Conservation (phyloP, 23 tunicate species). For the Corella eumyota region DNA sequence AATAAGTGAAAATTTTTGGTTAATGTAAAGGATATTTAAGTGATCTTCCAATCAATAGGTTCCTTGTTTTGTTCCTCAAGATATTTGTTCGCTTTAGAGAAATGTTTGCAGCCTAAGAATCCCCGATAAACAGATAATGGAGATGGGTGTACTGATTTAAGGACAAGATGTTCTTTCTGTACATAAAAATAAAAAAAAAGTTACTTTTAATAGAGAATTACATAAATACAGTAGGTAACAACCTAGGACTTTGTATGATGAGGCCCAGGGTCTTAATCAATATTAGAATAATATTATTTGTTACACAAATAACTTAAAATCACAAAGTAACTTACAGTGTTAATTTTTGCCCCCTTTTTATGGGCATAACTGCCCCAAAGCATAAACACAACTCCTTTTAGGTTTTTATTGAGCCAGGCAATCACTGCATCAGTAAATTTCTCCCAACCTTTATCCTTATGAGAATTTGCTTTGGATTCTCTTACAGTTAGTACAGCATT, state of each 20-base stretch:
- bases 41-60: too few relatives aligned
- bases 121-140: constrained; percentile 85
- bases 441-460: constrained; percentile 99
- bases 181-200: not conserved
- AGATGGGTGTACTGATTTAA: constrained; percentile 70
- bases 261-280: too few relatives aligned
- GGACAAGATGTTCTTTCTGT: constrained; percentile 56
- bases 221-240: too few relatives aligned
- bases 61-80: constrained; percentile 39
- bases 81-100: constrained; percentile 73
- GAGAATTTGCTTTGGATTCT: constrained; percentile 83
- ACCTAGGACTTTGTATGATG: too few relatives aligned
- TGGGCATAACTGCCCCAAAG: constrained; percentile 95
- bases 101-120: constrained; percentile 93
- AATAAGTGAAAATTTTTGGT: too few relatives aligned
- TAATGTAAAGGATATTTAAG: too few relatives aligned
- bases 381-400: constrained; percentile 76
- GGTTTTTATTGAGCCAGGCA: constrained; percentile 34
- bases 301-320: too few relatives aligned
- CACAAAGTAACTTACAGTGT: too few relatives aligned
- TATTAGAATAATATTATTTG: too few relatives aligned
- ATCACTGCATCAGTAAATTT: constrained; percentile 85
- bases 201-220: not conserved
- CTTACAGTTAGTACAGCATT: constrained; percentile 96
- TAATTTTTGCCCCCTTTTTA: constrained; percentile 73